phyloP scores from a whole-genome alignment of 2,113 vertebrate genomes.

The Tachysurus vachellii region DNA sequence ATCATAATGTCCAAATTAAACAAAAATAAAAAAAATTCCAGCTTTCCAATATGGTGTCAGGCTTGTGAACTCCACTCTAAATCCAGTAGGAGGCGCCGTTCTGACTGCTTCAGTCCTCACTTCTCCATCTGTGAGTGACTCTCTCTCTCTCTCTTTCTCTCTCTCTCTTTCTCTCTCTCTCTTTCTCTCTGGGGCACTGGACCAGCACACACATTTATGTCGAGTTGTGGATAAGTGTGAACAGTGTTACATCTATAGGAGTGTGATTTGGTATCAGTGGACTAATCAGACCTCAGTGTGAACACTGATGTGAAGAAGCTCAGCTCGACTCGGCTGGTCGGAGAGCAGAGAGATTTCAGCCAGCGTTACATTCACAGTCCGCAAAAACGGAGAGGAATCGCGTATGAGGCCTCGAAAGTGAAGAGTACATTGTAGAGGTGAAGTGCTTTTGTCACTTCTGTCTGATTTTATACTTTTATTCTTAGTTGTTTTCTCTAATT shows the following conservation, averaged over 20 bases:
- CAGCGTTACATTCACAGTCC: background rate
- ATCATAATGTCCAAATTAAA: background rate
- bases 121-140: background rate
- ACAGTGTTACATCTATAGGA: background rate
- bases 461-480: background rate
- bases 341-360: background rate
- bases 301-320: background rate
- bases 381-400: slow-evolving; percentile 35
- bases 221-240: background rate
- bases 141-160: background rate
- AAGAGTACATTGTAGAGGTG: slow-evolving; percentile 30
- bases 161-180: slow-evolving; percentile 16
- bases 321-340: background rate
- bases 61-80: background rate
- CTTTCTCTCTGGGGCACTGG: slow-evolving; percentile 12
- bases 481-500: background rate
- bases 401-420: slow-evolving; percentile 36
- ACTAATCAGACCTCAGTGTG: background rate
- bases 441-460: background rate
- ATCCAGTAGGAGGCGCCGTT: background rate
- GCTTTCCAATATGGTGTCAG: background rate
- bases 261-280: background rate
- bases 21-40: background rate
- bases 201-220: background rate
- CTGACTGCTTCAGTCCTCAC: background rate